Evolutionary conservation across 2,888 invertebrate genomes (phyloP), one percentile per base, ranked within the genome.

Genomic region (Pseudolycoriella hygida): DNA sequence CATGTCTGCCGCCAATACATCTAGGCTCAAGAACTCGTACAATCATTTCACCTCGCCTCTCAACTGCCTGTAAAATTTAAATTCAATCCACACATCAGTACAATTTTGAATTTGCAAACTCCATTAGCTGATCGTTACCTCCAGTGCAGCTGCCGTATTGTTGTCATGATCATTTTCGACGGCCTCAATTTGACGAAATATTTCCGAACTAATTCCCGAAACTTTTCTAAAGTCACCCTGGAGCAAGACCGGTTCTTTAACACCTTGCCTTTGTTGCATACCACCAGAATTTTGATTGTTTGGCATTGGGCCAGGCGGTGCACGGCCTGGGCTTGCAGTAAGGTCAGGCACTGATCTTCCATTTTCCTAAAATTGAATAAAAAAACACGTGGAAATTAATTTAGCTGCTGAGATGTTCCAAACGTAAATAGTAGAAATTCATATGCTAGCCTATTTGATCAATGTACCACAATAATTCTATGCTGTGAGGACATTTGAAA

Each of bases 221-320:
- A 92, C 90, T 78, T 90, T 92, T 61, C 90, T 77, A 72, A 92
- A 92, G 70, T 92, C 90, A 56, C 89, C 86, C 70, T 90, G 90
- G 67, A 90, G 73, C 64, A 84, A 77, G 72, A 82, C 81, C 54
- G 79, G 79, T 57, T 80, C 80, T 58, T 64, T 65, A 54, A 59
- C 56, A 44, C 57, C 57, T 70, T 67, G 73, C 40, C 57, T 57
- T 42, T 58, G 59, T 51, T 62, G 64, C 47, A 60, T 60, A 51
- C 58, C 60, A 66, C 65, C 67, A 66, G 60, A 68, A 66, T 66
- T 67, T 67, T 68, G 71, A 64, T 67, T 70, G 61, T 67, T 64
- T 62, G 68, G 70, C 66, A 68, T 68, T 69, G 71, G 75, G 57
- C 72, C 79, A 62, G 80, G 74, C 60, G 78, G 79, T 60, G 82